Evolutionary conservation across 2,113 vertebrate species (phyloP).

Genomic region (Puffinus mauretanicus): DNA sequence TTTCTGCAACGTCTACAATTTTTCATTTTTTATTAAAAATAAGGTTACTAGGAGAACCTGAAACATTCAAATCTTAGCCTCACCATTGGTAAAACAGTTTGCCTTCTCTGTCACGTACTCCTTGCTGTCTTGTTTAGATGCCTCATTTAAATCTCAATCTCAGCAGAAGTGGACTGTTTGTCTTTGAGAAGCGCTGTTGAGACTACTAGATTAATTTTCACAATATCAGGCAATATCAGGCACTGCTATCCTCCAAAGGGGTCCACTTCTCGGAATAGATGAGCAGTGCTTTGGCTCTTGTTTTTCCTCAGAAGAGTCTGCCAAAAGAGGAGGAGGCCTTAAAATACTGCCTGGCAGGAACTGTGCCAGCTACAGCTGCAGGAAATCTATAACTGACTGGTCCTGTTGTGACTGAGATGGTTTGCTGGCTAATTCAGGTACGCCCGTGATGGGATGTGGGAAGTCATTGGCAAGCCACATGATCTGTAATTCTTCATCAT

Average conservation of each 20-base stretch:
- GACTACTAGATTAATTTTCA: not conserved
- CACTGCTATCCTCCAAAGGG: not conserved
- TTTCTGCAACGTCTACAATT: not conserved
- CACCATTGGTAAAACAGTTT: not conserved
- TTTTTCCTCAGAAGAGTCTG: not conserved
- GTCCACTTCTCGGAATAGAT: not conserved
- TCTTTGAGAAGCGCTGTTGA: not conserved
- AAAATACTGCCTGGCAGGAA: not conserved
- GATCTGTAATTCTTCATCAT: not conserved
- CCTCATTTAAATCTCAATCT: not conserved
- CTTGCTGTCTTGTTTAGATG: not conserved
- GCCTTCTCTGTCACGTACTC: not conserved
- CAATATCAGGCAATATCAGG: not conserved
- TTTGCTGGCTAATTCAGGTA: not conserved
- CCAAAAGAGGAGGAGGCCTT: constrained; percentile 1
- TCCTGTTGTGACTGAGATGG: not conserved
- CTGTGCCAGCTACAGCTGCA: constrained; percentile 20
- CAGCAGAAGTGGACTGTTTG: not conserved
- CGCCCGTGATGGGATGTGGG: not conserved
- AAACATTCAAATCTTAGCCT: not conserved
- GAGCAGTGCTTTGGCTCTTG: not conserved
- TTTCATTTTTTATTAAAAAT: not conserved
- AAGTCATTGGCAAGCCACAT: not conserved
- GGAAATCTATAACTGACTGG: not conserved
- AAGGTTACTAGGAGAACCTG: not conserved